phyloP scores from a whole-genome alignment of 2,797 vertebrate genomes.

The Zalophus californianus region DNA sequence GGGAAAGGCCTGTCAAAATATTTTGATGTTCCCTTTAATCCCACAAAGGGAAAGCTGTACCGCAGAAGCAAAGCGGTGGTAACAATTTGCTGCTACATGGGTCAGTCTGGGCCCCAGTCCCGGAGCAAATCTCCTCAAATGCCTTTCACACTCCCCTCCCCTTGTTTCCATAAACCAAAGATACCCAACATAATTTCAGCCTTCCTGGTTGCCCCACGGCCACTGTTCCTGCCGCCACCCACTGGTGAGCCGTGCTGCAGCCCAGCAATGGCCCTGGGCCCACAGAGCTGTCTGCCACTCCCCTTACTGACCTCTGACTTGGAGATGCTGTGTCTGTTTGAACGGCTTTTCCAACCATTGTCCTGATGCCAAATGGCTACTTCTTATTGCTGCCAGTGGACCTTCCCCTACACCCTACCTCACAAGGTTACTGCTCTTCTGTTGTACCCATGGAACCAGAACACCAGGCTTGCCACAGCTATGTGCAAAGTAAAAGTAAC shows the following conservation, averaged over 20 bases:
- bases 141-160: neutral
- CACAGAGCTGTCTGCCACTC: neutral
- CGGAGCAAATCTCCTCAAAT: neutral
- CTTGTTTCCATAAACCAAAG: neutral
- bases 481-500: neutral
- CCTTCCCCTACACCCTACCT: neutral
- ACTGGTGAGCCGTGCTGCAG: neutral
- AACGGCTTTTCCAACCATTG: fast-evolving
- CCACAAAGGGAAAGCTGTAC: neutral
- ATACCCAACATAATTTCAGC: neutral
- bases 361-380: neutral
- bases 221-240: neutral
- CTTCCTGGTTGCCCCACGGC: neutral
- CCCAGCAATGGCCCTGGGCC: neutral
- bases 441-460: neutral
- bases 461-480: fast-evolving
- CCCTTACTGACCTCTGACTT: fast-evolving
- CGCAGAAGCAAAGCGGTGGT: neutral
- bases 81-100: neutral
- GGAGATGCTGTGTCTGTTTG: neutral
- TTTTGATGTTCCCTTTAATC: neutral
- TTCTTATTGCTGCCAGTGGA: neutral
- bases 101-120: neutral
- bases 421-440: neutral
- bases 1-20: neutral